phyloP scores from a whole-genome alignment of 2,797 vertebrate genomes.

The Enteromius paludinosus region DNA sequence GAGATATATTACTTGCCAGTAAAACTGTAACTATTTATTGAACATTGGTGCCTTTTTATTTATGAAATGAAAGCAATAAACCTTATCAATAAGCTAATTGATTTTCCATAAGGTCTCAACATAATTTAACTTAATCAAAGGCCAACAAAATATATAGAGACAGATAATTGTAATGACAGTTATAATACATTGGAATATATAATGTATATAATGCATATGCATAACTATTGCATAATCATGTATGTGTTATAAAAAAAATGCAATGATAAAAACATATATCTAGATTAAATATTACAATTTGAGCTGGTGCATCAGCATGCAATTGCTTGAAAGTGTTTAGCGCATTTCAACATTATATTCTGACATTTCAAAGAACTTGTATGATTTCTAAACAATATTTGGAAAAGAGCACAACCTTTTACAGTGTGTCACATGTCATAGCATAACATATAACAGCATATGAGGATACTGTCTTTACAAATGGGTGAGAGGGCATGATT shows the following conservation, averaged over 20 bases:
- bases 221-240: background rate
- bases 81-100: background rate
- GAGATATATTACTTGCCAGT: background rate
- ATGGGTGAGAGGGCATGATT: background rate
- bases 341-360: background rate
- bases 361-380: background rate
- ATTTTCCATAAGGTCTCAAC: background rate
- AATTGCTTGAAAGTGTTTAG: background rate
- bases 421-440: background rate
- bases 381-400: background rate
- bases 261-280: background rate
- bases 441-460: background rate
- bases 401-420: background rate
- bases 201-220: background rate
- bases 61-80: background rate
- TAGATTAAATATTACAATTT: background rate
- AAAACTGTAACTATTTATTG: background rate
- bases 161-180: background rate
- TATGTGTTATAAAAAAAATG: background rate
- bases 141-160: background rate
- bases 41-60: background rate
- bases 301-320: background rate
- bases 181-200: background rate
- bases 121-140: background rate
- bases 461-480: background rate